A percentile compares a stretch with the other conserved stretches of the same genome.
Evolutionary conservation across 2,888 invertebrate genomes (phyloP).

Genomic region (Callinectes sapidus): DNA sequence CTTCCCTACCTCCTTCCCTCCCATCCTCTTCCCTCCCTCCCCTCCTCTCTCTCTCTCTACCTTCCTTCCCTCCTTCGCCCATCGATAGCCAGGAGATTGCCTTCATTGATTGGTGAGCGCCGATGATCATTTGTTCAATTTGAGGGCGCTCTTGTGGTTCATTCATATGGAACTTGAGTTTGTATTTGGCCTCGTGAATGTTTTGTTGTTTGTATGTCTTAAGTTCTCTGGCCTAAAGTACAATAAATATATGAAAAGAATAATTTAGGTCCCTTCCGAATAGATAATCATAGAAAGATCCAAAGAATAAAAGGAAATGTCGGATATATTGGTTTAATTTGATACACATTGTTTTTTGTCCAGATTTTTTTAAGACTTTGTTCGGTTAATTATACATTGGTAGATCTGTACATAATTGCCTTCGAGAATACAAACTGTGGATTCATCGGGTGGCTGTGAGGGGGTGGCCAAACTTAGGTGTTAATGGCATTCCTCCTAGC

Average conservation of each 20-base stretch:
- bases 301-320: too few relatives aligned
- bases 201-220: not conserved
- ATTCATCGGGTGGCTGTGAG: not conserved
- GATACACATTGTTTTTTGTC: not conserved
- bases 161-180: not conserved
- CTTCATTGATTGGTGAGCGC: slow-evolving; percentile 19
- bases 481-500: not conserved
- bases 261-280: too few relatives aligned
- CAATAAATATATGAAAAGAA: too few relatives aligned
- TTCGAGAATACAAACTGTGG: not conserved
- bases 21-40: not conserved
- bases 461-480: not conserved
- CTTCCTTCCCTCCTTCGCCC: not conserved
- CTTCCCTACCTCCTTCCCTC: not conserved
- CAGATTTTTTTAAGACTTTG: not conserved
- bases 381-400: not conserved
- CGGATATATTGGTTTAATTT: too few relatives aligned
- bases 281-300: too few relatives aligned
- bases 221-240: too few relatives aligned
- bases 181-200: not conserved
- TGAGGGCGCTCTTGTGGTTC: not conserved
- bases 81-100: slow-evolving; percentile 34
- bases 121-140: slow-evolving; percentile 18
- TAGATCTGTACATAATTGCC: not conserved
- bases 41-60: not conserved